These are phyloP conservation scores for Sisyra nigra DNA, from an alignment of 2,888 invertebrate genomes.

Conservation along the genomic window DNA sequence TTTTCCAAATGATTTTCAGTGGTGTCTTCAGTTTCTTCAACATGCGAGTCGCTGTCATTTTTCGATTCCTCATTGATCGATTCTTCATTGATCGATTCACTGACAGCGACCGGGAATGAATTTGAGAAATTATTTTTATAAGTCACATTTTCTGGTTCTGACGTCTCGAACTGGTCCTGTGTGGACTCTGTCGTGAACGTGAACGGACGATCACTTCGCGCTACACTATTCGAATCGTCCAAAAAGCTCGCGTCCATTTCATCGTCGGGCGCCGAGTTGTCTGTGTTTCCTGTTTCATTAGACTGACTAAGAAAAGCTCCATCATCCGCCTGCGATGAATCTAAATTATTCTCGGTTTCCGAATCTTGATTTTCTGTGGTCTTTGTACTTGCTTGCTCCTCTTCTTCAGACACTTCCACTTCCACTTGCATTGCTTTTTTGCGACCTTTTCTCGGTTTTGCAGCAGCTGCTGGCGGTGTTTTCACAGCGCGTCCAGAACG, in stretches of 20 bases:
- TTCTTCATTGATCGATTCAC: constrained; percentile 16
- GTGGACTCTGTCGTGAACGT: constrained; percentile 5
- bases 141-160: neutral
- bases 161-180: constrained; percentile 9
- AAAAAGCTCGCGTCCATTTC: constrained; percentile 5
- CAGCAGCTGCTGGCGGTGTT: constrained; percentile 19
- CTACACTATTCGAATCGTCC: constrained; percentile 14
- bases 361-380: neutral
- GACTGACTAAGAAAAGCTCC: neutral
- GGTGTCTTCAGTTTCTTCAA: constrained; percentile 19
- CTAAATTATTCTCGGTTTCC: neutral
- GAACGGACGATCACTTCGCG: constrained; percentile 7
- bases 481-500: constrained; percentile 35
- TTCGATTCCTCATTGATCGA: constrained; percentile 15
- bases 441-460: constrained; percentile 22
- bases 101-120: constrained; percentile 1
- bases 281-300: constrained; percentile 1
- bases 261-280: constrained; percentile 2
- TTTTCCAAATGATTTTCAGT: constrained; percentile 17
- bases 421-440: constrained; percentile 27
- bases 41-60: constrained; percentile 13
- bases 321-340: neutral
- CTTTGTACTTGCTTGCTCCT: constrained; percentile 11
- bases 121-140: constrained; percentile 4
- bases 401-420: constrained; percentile 31